Percentiles rank a stretch among this genome's conserved stretches.
These are phyloP conservation scores for Parnassius orleans DNA, from an alignment of 2,888 invertebrate species.

Conservation along the genomic window DNA sequence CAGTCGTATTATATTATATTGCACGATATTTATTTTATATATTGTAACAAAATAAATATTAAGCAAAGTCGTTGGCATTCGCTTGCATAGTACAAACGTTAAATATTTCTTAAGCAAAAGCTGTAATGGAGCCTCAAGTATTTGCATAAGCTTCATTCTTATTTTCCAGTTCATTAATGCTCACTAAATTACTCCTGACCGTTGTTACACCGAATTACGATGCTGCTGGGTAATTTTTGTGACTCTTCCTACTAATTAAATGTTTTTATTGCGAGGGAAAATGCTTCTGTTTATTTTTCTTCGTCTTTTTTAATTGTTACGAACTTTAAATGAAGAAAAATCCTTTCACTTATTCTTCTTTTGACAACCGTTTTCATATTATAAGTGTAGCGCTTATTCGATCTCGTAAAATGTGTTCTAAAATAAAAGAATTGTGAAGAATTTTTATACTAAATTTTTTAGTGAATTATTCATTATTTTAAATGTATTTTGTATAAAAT, in stretches of 20 bases:
- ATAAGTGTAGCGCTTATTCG: too few species aligned
- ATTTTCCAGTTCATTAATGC: conserved; percentile 5
- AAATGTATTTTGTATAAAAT: too few species aligned
- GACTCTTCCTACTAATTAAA: conserved; percentile 1
- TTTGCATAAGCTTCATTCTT: background rate
- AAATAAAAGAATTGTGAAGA: too few species aligned
- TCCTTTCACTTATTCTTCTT: background rate
- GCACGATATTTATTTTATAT: too few species aligned
- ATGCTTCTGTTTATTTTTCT: background rate
- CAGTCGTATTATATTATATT: too few species aligned
- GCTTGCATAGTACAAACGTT: background rate
- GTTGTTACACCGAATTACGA: conserved; percentile 8
- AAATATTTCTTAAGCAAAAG: too few species aligned
- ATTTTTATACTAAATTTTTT: too few species aligned
- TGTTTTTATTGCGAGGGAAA: conserved; percentile 1
- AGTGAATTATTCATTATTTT: too few species aligned
- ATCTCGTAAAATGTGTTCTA: too few species aligned
- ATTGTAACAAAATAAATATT: too few species aligned
- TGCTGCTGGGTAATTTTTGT: conserved; percentile 4
- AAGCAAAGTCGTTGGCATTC: too few species aligned
- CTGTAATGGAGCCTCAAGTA: too few species aligned
- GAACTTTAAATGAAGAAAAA: background rate
- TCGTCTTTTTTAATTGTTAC: background rate
- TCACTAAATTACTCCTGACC: conserved; percentile 2
- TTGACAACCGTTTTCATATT: background rate